phyloP scores from a whole-genome alignment of 2,888 invertebrate species.

The Piscicola geometra region DNA sequence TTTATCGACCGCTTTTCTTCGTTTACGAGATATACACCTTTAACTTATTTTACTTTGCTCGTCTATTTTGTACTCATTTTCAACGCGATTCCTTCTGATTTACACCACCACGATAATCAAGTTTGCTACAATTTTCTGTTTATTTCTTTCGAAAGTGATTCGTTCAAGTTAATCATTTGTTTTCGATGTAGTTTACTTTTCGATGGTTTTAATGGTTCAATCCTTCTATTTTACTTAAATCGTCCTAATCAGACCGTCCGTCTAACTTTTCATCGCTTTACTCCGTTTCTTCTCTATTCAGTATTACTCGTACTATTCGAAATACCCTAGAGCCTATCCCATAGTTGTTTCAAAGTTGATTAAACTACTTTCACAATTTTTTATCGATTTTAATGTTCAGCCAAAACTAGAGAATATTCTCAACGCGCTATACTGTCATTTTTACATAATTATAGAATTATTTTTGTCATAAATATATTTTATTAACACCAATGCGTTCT shows the following conservation, averaged over 20 bases:
- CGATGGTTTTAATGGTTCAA: neutral
- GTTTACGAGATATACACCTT: no score
- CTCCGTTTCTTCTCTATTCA: neutral
- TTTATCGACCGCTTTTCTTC: neutral
- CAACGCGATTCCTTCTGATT: neutral
- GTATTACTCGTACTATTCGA: neutral
- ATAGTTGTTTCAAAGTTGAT: neutral
- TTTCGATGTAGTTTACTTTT: conserved; percentile 7
- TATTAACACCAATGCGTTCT: neutral
- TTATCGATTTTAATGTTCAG: neutral
- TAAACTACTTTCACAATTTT: conserved; percentile 6
- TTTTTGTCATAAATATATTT: conserved; percentile 17
- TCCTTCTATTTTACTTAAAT: neutral
- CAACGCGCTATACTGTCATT: conserved; percentile 4
- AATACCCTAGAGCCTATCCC: neutral
- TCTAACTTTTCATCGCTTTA: neutral
- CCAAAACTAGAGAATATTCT: neutral
- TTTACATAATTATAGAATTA: conserved; percentile 13
- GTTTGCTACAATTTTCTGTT: conserved; percentile 16
- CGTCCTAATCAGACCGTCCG: neutral
- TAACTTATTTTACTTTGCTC: neutral
- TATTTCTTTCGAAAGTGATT: no score
- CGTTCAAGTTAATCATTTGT: neutral
- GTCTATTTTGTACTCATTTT: neutral
- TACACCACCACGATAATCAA: neutral